Conservation (phyloP, 2,888 invertebrate genomes). For the Himalopsyche anomala region DNA sequence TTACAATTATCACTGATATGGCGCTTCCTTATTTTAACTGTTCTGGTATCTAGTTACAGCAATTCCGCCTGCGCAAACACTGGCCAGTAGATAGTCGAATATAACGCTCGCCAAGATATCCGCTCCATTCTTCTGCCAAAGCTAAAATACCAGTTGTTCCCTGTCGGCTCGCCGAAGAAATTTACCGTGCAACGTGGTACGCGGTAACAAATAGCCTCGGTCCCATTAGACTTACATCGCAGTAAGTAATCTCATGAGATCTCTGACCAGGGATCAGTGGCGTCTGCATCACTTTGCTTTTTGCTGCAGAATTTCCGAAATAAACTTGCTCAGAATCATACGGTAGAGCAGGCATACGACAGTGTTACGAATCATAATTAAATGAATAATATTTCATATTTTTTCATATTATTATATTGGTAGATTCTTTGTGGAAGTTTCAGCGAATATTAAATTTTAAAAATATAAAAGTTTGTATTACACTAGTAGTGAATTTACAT, state of each 20-base stretch:
- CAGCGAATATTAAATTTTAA: too few species aligned
- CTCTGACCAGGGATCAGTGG: not conserved
- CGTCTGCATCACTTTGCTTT: not conserved
- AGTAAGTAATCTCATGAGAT: slow-evolving; percentile 57
- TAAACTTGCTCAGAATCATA: too few species aligned
- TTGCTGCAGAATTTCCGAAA: too few species aligned
- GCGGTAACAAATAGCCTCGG: slow-evolving; percentile 61
- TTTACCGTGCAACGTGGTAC: slow-evolving; percentile 58
- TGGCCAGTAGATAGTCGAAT: slow-evolving; percentile 51
- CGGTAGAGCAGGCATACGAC: too few species aligned
- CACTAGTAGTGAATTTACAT: too few species aligned
- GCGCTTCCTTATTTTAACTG: slow-evolving; percentile 64
- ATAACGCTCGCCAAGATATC: slow-evolving; percentile 51
- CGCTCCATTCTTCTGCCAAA: slow-evolving; percentile 64
- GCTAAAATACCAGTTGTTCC: slow-evolving; percentile 62
- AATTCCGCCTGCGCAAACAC: slow-evolving; percentile 47
- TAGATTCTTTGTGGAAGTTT: too few species aligned
- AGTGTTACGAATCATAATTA: too few species aligned
- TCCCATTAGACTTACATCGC: slow-evolving; percentile 64
- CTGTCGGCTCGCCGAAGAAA: slow-evolving; percentile 58
- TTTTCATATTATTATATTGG: too few species aligned
- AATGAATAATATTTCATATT: too few species aligned
- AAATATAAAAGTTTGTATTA: too few species aligned
- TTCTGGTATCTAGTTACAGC: slow-evolving; percentile 45
- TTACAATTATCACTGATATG: slow-evolving; percentile 48